phyloP scores from a whole-genome alignment of 2,797 vertebrate genomes.

The Acomys russatus region DNA sequence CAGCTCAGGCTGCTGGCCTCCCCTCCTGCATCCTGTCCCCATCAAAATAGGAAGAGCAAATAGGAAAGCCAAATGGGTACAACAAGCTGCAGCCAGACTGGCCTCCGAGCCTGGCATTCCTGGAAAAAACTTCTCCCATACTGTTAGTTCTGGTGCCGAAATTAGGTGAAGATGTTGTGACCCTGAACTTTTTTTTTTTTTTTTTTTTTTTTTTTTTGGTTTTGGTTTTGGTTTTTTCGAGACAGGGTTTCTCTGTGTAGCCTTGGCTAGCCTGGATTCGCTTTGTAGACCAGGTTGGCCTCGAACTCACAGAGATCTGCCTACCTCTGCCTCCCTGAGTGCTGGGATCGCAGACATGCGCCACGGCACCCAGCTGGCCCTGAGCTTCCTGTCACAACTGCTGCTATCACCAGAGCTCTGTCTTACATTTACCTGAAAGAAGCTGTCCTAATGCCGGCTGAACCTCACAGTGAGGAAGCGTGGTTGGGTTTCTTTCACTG shows the following conservation, averaged over 20 bases:
- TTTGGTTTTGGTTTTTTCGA: no score
- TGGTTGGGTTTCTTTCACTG: rapidly evolving
- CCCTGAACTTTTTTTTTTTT: no score
- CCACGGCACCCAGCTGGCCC: not conserved
- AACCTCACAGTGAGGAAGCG: no score
- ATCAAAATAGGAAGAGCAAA: not conserved
- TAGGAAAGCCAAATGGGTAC: not conserved
- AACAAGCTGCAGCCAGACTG: not conserved
- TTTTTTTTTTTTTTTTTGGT: no score
- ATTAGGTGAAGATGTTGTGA: not conserved
- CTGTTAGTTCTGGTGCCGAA: not conserved
- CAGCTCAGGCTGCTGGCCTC: not conserved
- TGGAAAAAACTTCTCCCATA: not conserved
- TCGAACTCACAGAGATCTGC: no score
- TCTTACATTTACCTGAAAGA: not conserved
- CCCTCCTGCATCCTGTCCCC: not conserved
- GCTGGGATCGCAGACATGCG: no score
- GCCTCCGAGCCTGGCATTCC: not conserved
- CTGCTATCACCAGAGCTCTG: not conserved
- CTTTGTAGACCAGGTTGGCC: no score
- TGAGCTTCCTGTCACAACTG: not conserved
- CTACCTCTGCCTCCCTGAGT: no score
- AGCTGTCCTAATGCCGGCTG: not conserved
- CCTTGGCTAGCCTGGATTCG: no score
- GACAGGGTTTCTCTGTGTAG: no score